These are phyloP conservation scores for Peromyscus californicus DNA, from an alignment of 2,113 vertebrate genomes.

Conservation along the genomic window DNA sequence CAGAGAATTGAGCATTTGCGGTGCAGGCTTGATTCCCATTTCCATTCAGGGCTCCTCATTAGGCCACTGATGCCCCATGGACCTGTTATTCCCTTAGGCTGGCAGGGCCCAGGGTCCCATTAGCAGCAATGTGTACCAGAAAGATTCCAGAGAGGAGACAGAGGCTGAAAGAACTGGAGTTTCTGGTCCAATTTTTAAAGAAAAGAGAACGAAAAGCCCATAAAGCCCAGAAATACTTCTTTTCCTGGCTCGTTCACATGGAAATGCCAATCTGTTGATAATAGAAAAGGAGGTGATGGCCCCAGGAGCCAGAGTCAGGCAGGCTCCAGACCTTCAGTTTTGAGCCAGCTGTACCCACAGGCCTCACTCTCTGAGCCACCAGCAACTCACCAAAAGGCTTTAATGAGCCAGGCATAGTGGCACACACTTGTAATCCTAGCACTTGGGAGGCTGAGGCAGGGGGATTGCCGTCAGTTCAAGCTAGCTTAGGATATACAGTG, in stretches of 20 bases:
- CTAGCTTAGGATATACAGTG: not conserved
- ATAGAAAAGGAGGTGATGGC: not conserved
- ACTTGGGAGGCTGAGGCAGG: not conserved
- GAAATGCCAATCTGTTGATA: conserved; percentile 74
- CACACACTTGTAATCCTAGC: not conserved
- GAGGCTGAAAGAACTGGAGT: conserved; percentile 68
- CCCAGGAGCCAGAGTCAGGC: not conserved
- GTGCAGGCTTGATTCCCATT: conserved; percentile 60
- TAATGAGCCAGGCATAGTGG: not conserved
- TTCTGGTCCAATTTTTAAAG: conserved; percentile 73
- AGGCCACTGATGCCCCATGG: conserved; percentile 76
- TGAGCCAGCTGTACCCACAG: not conserved
- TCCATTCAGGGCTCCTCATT: conserved; percentile 85
- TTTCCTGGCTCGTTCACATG: conserved; percentile 77
- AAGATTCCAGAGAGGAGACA: conserved; percentile 71
- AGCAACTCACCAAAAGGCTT: conserved; percentile 72
- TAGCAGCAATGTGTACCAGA: conserved; percentile 55
- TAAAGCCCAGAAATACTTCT: conserved; percentile 80
- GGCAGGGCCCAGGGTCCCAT: conserved; percentile 74
- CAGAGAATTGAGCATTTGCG: conserved; percentile 76
- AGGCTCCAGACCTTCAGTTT: not conserved
- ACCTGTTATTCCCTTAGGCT: conserved; percentile 78
- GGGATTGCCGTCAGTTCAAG: not conserved
- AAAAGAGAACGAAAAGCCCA: conserved; percentile 62
- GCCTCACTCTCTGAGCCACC: not conserved